A percentile compares a stretch with the other conserved stretches of the same genome.
phyloP scores from a whole-genome alignment of 2,797 vertebrate species.

The Chiroxiphia lanceolata region DNA sequence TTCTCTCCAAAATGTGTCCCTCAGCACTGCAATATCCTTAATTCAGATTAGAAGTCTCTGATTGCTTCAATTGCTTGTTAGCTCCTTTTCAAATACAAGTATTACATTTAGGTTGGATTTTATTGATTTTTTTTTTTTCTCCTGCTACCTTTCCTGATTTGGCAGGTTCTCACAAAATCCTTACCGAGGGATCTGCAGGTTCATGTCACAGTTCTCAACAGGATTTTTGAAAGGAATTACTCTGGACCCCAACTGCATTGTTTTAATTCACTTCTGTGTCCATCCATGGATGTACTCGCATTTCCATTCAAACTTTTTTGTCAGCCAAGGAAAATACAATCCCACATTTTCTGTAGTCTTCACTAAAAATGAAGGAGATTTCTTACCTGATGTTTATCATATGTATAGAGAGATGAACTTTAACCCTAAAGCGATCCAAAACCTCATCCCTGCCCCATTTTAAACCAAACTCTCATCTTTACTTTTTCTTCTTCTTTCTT shows the following conservation, averaged over 20 bases:
- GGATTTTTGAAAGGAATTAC: neutral
- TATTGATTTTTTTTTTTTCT: neutral
- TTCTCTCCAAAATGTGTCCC: neutral
- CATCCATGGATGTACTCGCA: neutral
- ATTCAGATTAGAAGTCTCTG: neutral
- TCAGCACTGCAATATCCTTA: neutral
- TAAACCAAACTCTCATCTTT: neutral
- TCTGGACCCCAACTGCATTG: accelerated
- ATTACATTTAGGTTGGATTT: neutral
- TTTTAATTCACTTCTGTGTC: neutral
- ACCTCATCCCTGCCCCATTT: neutral
- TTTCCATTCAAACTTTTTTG: neutral
- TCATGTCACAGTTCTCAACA: neutral
- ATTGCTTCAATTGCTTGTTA: neutral
- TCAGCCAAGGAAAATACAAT: neutral
- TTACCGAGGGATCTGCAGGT: neutral
- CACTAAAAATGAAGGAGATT: neutral
- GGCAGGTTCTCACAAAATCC: neutral
- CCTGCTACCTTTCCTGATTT: neutral
- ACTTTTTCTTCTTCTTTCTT: neutral
- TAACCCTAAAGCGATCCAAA: neutral
- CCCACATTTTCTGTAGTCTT: neutral
- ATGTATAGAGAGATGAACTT: neutral
- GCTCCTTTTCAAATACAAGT: neutral
- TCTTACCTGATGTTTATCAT: neutral